A percentile compares a stretch with the other conserved stretches of the same genome.
Evolutionary conservation across 2,113 vertebrate genomes (phyloP).

Genomic region (Python bivittatus): DNA sequence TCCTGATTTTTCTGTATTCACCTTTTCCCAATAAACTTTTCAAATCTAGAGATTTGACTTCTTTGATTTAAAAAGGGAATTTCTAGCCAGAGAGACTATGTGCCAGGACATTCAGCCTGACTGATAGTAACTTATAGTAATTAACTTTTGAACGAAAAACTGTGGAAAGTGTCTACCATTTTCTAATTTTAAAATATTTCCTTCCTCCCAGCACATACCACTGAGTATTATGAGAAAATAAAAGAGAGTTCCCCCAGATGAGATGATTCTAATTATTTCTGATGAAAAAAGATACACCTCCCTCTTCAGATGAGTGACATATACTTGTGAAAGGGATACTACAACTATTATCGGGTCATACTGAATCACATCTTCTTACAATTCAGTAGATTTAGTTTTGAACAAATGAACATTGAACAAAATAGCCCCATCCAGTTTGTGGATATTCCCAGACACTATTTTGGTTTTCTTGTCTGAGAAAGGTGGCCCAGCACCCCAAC

Average conservation of each 20-base stretch:
- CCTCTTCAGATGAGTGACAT: not conserved
- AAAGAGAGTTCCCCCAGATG: not conserved
- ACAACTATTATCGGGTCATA: not conserved
- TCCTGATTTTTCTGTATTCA: not conserved
- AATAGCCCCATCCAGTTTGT: not conserved
- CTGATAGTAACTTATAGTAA: not conserved
- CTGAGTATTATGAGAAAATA: not conserved
- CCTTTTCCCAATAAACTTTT: not conserved
- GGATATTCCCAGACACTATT: not conserved
- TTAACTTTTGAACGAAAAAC: not conserved
- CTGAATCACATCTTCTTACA: not conserved
- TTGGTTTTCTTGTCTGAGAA: conserved; percentile 12
- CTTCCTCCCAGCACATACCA: not conserved
- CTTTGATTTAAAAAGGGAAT: not conserved
- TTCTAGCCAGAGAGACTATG: not conserved
- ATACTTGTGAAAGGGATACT: not conserved
- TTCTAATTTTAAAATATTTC: not conserved
- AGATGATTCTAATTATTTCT: not conserved
- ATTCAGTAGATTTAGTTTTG: not conserved
- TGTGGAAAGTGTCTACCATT: not conserved
- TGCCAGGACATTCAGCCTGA: not conserved
- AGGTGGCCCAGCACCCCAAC: not conserved
- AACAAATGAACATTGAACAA: not conserved
- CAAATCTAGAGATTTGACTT: not conserved
- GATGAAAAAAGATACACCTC: not conserved